A percentile compares a stretch with the other conserved stretches of the same genome.
Conservation (phyloP, 2,797 vertebrate genomes). For the Dendrocincla tyrannina region DNA sequence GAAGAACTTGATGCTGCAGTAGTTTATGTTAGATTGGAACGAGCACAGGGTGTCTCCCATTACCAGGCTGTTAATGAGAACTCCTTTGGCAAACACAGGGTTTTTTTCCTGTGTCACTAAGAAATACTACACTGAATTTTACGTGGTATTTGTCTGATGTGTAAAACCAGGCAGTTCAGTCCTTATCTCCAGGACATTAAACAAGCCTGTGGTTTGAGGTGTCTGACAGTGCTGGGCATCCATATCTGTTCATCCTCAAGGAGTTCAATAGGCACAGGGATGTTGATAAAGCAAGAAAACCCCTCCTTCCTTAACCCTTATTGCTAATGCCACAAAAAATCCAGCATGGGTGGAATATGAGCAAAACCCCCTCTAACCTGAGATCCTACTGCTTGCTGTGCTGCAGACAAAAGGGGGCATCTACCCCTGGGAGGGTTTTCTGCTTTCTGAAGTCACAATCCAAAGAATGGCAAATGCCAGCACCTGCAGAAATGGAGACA, state of each 20-base stretch:
- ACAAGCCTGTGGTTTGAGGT: conserved; percentile 7
- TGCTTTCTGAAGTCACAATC: neutral
- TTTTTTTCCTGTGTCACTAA: neutral
- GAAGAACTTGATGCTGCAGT: neutral
- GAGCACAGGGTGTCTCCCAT: neutral
- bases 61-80: neutral
- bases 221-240: neutral
- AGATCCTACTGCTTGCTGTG: neutral
- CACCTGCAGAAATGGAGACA: neutral
- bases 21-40: neutral
- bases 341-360: neutral
- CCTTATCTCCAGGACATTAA: conserved; percentile 29
- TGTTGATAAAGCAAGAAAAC: neutral
- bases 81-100: neutral
- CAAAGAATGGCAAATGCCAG: neutral
- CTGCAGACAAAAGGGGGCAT: neutral
- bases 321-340: neutral
- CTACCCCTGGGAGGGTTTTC: accelerated
- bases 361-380: neutral
- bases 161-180: neutral
- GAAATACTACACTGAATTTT: neutral
- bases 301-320: neutral
- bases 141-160: neutral
- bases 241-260: neutral
- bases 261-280: neutral